phyloP scores from a whole-genome alignment of 2,888 invertebrate species.

The Troides oblongomaculatus region DNA sequence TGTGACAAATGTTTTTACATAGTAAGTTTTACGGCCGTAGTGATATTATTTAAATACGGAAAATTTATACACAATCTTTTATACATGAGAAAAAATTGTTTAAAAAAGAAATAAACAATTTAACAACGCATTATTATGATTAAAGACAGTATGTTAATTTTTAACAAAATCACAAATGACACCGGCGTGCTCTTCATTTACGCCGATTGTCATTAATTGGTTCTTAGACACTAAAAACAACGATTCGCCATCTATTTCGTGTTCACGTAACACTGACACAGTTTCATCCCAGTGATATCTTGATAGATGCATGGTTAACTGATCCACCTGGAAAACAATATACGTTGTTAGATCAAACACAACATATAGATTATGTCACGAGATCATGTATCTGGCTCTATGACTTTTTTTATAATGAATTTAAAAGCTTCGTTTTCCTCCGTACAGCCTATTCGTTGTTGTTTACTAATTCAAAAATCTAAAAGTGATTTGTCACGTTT shows the following conservation, averaged over 20 bases:
- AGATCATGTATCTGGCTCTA: not conserved
- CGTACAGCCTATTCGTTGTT: too few relatives aligned
- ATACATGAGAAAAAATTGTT: not conserved
- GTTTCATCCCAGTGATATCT: conserved; percentile 61
- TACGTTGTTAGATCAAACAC: not conserved
- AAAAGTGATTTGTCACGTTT: not conserved
- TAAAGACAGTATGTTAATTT: conserved; percentile 38
- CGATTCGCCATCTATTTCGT: conserved; percentile 71
- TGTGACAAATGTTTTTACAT: not conserved
- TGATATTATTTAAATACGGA: not conserved
- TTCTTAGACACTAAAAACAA: conserved; percentile 59
- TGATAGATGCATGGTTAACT: conserved; percentile 50
- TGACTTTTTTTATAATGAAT: not conserved
- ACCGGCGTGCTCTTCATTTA: conserved; percentile 60
- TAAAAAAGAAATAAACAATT: not conserved
- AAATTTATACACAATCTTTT: not conserved
- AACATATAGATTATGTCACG: not conserved
- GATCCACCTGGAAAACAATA: conserved; percentile 47
- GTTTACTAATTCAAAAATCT: too few relatives aligned
- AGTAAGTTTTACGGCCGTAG: not conserved
- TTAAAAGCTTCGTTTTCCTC: too few relatives aligned
- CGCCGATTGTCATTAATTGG: conserved; percentile 60
- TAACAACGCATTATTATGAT: not conserved
- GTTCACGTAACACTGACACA: conserved; percentile 57
- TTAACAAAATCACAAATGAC: conserved; percentile 56